Base-by-base conservation (phyloP, 2,113 vertebrate genomes). In the Ciconia stormi region DNA sequence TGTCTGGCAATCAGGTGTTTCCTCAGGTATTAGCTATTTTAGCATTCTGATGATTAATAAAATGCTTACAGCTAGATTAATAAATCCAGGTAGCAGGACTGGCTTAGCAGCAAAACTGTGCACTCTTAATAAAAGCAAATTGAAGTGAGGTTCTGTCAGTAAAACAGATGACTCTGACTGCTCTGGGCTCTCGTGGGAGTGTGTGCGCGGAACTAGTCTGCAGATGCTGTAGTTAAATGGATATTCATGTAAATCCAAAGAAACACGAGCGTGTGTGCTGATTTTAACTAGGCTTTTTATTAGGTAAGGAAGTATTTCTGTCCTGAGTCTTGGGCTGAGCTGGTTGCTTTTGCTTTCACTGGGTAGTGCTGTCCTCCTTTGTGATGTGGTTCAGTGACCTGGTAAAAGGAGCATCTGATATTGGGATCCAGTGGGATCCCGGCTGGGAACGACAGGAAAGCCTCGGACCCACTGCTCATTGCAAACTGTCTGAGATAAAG, bases 141-240 rank as follows among this genome's bases (percentile, higher is more conserved):
- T 74, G 91, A 67, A 67, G 66, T 6, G 61, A 74, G 65, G 30
- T 44, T 85, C 13, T 94, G 82, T 88, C 74, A 62, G 78, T 82
- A 26, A 71, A 95, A 88, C 49, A 26, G 74, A 86, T 88, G 92
- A 58, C 62, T 8, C 52, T 21, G 66, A 13, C 17, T 44, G 76
- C 55, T 90, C 38, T 50, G 1, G 6, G 76, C 59, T 76, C 62
- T 42, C n/a, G 0, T 14, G 86, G 82, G 86, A 77, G 36, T 0
- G 3, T 3, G 29, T 11, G 23, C 0, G 12, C 11, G 3, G 56
- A 66, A 3, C n/a, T 29, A 4, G 18, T 22, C 62, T 42, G 29
- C 3, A 6, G 66, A 40, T 65, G 78, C 4, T 7, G 25, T 4
- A 21, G 46, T 38, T 73, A 62, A 86, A 58, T 58, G 76, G 87